Conservation (phyloP, 2,113 vertebrate genomes). For the Mystacornis crossleyi region DNA sequence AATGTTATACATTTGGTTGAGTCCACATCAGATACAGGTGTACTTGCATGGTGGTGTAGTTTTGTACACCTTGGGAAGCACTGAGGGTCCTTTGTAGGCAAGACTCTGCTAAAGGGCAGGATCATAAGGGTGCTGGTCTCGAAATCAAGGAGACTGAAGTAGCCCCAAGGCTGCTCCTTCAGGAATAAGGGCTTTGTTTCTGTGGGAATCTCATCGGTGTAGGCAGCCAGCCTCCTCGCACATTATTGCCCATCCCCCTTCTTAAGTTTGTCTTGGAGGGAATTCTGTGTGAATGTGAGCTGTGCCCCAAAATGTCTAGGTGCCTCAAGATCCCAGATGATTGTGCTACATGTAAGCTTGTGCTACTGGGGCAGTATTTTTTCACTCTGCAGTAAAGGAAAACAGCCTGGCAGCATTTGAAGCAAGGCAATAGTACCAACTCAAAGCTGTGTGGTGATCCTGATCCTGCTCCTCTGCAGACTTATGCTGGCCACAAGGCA, state of each 20-base stretch:
- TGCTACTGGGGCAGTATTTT: neutral
- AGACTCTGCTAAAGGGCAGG: neutral
- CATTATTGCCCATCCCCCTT: neutral
- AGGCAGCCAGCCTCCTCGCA: neutral
- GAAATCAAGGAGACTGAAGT: neutral
- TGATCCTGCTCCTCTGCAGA: neutral
- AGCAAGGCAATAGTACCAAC: neutral
- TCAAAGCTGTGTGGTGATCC: neutral
- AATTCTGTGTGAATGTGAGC: neutral
- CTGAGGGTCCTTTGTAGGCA: neutral
- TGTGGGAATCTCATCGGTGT: neutral
- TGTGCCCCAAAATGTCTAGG: neutral
- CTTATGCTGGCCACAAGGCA: neutral
- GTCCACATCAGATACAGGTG: neutral
- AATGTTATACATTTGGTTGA: neutral
- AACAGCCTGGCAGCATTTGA: neutral
- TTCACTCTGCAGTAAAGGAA: neutral
- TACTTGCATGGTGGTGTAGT: rapidly evolving
- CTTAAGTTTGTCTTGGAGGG: neutral
- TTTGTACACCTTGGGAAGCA: neutral
- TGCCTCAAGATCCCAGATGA: neutral
- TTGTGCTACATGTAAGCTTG: neutral
- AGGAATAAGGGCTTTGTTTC: neutral
- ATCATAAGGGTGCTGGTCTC: neutral
- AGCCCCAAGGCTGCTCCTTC: neutral